Evolutionary conservation across 2,113 vertebrate species (phyloP).

Genomic region (western clawed frog (Xenopus tropicalis)): DNA sequence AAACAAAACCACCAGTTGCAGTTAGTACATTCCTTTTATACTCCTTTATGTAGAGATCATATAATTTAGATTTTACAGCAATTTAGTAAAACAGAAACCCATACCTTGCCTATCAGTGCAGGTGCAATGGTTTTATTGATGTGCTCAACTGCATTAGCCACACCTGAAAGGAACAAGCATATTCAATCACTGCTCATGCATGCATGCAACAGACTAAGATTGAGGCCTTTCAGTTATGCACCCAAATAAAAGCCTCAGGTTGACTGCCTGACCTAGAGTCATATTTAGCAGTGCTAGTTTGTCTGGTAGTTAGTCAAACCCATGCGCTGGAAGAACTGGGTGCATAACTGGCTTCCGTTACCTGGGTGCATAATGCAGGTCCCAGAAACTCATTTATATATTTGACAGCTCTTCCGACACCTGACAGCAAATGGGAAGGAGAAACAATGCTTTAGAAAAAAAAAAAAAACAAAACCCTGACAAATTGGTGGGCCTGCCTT

Average conservation of each 20-base stretch:
- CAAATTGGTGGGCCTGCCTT: background rate
- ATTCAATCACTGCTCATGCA: slow-evolving; percentile 74
- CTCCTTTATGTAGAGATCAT: too few relatives aligned
- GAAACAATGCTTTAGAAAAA: slow-evolving; percentile 14
- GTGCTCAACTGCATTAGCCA: slow-evolving; percentile 98
- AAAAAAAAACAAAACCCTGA: background rate
- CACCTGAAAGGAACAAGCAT: slow-evolving; percentile 97
- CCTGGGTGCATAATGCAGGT: slow-evolving; percentile 94
- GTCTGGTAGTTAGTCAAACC: slow-evolving; percentile 71
- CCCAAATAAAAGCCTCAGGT: background rate
- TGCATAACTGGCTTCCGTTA: slow-evolving; percentile 67
- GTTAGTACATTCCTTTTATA: too few relatives aligned
- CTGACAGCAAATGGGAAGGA: slow-evolving; percentile 57
- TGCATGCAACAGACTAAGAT: slow-evolving; percentile 63
- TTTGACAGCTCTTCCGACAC: slow-evolving; percentile 96
- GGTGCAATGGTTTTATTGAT: slow-evolving; percentile 98
- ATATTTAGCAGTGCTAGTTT: slow-evolving; percentile 34
- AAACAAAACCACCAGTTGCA: too few relatives aligned
- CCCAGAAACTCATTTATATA: slow-evolving; percentile 98
- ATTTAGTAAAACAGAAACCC: slow-evolving; percentile 74
- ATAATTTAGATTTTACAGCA: background rate
- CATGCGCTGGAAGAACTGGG: slow-evolving; percentile 72
- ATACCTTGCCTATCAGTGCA: slow-evolving; percentile 97
- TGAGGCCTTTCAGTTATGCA: background rate
- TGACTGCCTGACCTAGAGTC: background rate